Conservation (phyloP, 2,113 vertebrate species). For the Mirza zaza region DNA sequence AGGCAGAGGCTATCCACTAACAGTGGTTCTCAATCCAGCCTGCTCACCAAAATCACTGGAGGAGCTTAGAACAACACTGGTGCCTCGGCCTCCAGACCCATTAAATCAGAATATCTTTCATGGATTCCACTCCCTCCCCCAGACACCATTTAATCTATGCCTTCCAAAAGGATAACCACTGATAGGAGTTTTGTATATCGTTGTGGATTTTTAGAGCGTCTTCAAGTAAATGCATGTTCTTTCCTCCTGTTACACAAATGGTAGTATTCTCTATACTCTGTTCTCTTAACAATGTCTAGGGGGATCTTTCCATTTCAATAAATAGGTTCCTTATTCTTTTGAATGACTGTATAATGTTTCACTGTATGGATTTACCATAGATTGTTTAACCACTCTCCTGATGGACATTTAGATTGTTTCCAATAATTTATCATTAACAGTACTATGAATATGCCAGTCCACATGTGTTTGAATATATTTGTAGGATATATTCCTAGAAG, state of each 20-base stretch:
- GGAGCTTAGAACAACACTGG: background rate
- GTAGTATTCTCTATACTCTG: background rate
- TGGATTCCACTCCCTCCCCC: background rate
- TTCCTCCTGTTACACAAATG: conserved; percentile 7
- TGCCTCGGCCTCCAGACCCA: background rate
- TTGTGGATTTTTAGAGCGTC: background rate
- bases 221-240: background rate
- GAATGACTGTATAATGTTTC: conserved; percentile 30
- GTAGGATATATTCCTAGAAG: conserved; percentile 44
- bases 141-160: background rate
- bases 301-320: conserved; percentile 36
- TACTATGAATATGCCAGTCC: background rate
- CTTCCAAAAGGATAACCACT: background rate
- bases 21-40: background rate
- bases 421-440: background rate
- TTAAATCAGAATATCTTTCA: background rate
- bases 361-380: background rate
- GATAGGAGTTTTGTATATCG: background rate
- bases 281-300: background rate
- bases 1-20: background rate
- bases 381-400: background rate
- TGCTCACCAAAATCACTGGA: background rate
- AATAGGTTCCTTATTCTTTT: conserved; percentile 17
- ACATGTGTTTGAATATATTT: background rate
- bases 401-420: conserved; percentile 18